Evolutionary conservation across 37 sponge, comb jelly and placozoan species (phyloP), one percentile per base, ranked within the genome.

Genomic region (Lycopodina hypogea): DNA sequence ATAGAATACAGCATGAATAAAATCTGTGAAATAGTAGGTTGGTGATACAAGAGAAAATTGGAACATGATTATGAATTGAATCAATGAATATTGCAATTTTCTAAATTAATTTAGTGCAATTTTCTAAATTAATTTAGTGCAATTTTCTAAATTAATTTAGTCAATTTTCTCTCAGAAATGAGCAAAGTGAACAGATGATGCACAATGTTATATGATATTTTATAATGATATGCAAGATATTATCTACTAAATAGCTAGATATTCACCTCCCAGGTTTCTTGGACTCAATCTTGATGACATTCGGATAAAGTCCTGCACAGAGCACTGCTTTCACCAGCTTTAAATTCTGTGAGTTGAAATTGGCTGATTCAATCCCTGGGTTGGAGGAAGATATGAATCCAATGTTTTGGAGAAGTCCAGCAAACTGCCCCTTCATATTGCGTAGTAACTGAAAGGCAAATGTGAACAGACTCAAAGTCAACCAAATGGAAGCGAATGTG

Each of bases 281-380:
- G 57, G 68, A 76, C 2, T 59, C 81, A 34, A 88, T 77, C 67
- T 88, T 83, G 69, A 84, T 76, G 7, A 92, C 93, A 79, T 92
- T 92, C 30, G 93, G 93, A 42, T 92, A 92, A 29, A 92, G 80
- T 24, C 93, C 93, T 48, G 93, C 86, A 74, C 93, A 92, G 40
- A 92, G 83, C 22, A 88, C 79, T 28, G 93, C 89, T 71, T 92
- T 92, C 7, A 88, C 72, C 42, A 92, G 75, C 71, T 88, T 84
- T 53, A 73, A 34, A 81, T 92, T 88, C 2, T 37, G 56, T 35
- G 93, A 88, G 68, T 92, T 92, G 39, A 61, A 26, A 42, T 92
- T 92, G 53, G 83, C 82, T 6, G 56, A 22, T 23, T 41, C 40
- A 21, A 78, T 48, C 45, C 71, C 77, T 37, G 89, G 86, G 53